A percentile compares a stretch with the other conserved stretches of the same genome.
Evolutionary conservation across 2,888 invertebrate genomes (phyloP).

Genomic region (Hyposoter dolosus): DNA sequence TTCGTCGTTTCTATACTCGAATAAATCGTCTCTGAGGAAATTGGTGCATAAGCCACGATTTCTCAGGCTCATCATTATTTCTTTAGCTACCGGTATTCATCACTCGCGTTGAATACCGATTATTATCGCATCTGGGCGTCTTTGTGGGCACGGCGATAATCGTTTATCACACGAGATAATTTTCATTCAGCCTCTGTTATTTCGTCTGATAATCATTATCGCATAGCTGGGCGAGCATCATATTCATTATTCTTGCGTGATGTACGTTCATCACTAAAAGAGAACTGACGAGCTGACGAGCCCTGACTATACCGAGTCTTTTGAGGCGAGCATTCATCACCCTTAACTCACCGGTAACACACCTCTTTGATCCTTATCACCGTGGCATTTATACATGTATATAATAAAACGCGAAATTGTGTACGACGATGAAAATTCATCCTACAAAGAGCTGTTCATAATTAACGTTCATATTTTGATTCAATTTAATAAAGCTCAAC

Average conservation of each 20-base stretch:
- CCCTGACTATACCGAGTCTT: conserved; percentile 25
- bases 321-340: conserved; percentile 54
- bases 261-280: conserved; percentile 53
- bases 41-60: background rate
- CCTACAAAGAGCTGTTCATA: background rate
- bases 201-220: conserved; percentile 63
- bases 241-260: conserved; percentile 65
- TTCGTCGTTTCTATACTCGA: background rate
- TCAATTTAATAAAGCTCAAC: background rate
- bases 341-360: conserved; percentile 42
- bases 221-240: conserved; percentile 28
- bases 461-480: background rate
- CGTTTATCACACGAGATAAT: conserved; percentile 65
- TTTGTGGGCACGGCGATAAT: conserved; percentile 39
- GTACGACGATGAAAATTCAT: conserved; percentile 4
- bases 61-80: conserved; percentile 50
- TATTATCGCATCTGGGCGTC: conserved; percentile 54
- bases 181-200: conserved; percentile 49
- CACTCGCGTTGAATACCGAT: conserved; percentile 46
- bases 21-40: background rate
- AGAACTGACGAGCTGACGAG: conserved; percentile 58
- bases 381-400: background rate
- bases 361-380: conserved; percentile 60
- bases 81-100: conserved; percentile 61
- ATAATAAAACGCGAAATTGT: conserved; percentile 5